phyloP scores from a whole-genome alignment of 2,888 invertebrate genomes.

The Lasioglossum malachurum region DNA sequence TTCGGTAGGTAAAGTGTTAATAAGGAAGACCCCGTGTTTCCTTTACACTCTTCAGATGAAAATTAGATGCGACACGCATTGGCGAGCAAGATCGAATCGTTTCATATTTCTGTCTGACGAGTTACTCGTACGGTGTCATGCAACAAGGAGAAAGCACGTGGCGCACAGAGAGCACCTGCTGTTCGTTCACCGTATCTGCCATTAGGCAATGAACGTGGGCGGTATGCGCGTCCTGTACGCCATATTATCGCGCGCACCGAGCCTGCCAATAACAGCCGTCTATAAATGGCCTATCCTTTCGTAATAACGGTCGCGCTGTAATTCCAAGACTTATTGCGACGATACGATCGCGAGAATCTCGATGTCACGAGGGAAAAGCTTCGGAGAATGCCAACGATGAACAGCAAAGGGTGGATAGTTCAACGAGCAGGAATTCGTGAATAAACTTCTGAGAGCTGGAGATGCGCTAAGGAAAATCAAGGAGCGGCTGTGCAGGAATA shows the following conservation, averaged over 20 bases:
- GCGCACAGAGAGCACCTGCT: constrained; percentile 28
- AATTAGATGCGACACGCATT: background rate
- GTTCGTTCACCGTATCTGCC: constrained; percentile 65
- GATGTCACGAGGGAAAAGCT: background rate
- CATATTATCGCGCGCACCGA: constrained; percentile 68
- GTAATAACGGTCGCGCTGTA: constrained; percentile 56
- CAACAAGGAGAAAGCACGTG: constrained; percentile 32
- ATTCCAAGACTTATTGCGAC: constrained; percentile 57
- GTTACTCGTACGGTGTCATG: constrained; percentile 30
- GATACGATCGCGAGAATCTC: constrained; percentile 28
- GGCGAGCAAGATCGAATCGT: background rate
- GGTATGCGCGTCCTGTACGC: constrained; percentile 64
- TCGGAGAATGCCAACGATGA: background rate
- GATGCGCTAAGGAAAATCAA: background rate
- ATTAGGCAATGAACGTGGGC: constrained; percentile 69
- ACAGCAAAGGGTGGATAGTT: background rate
- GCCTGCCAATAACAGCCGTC: constrained; percentile 75
- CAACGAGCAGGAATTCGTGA: background rate
- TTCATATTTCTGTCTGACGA: constrained; percentile 13
- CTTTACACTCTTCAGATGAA: too few species aligned
- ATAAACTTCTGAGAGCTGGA: background rate
- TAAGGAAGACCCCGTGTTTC: too few species aligned
- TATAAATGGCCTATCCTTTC: constrained; percentile 72
- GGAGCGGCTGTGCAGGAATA: background rate
- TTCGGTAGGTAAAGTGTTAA: too few species aligned